phyloP scores from a whole-genome alignment of 2,888 invertebrate genomes.

The Omphaloscelis lunosa region DNA sequence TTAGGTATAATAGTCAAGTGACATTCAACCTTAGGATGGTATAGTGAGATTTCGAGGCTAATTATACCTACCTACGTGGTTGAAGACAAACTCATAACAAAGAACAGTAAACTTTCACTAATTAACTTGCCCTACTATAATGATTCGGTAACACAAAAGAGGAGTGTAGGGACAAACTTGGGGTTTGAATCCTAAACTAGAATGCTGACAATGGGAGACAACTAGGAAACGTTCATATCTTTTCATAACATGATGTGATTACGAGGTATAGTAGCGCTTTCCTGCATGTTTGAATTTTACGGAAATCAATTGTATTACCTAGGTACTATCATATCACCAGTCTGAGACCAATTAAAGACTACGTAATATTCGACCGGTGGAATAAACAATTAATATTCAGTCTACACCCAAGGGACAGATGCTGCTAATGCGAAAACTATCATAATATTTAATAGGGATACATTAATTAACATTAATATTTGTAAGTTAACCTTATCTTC shows the following conservation, averaged over 20 bases:
- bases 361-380: constrained; percentile 27
- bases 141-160: constrained; percentile 7
- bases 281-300: not conserved
- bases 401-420: constrained; percentile 51
- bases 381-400: constrained; percentile 63
- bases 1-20: too few relatives aligned
- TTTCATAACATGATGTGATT: not conserved
- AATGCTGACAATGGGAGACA: not conserved
- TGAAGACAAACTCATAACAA: constrained; percentile 16
- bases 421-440: constrained; percentile 54
- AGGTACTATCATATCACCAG: too few relatives aligned
- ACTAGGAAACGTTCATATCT: not conserved
- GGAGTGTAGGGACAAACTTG: constrained; percentile 5
- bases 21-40: too few relatives aligned
- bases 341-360: constrained; percentile 31
- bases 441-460: constrained; percentile 36
- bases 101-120: constrained; percentile 4
- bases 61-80: too few relatives aligned
- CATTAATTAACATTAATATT: constrained; percentile 34
- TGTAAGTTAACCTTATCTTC: not conserved
- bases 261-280: not conserved
- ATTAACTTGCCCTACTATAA: constrained; percentile 16
- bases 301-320: too few relatives aligned
- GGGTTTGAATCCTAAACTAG: constrained; percentile 18
- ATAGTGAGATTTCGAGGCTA: too few relatives aligned